A percentile compares a stretch with the other conserved stretches of the same genome.
These are phyloP conservation scores for Fregetta grallaria DNA, from an alignment of 2,113 vertebrate species.

Conservation along the genomic window DNA sequence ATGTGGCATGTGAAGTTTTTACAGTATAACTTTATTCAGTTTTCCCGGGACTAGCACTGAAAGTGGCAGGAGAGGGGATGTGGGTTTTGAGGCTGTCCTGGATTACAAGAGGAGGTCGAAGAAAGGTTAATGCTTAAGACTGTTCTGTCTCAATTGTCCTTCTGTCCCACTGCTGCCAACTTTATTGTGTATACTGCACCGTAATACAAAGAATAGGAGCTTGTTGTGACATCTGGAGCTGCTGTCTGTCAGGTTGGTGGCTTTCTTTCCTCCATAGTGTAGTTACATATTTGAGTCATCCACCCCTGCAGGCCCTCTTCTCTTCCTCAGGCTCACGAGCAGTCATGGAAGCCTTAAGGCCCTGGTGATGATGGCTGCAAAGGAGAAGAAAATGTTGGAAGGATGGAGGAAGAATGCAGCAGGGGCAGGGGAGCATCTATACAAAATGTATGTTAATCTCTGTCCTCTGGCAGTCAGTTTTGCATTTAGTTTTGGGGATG, in stretches of 20 bases:
- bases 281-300: background rate
- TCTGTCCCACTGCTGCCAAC: background rate
- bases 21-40: background rate
- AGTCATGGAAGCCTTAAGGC: background rate
- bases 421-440: background rate
- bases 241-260: background rate
- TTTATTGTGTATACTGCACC: background rate
- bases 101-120: background rate
- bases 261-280: background rate
- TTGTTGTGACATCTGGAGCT: background rate
- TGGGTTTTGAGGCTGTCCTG: background rate
- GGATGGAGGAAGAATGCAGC: background rate
- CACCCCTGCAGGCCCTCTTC: background rate
- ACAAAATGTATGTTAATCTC: background rate
- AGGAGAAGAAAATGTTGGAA: background rate
- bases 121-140: background rate
- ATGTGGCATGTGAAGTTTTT: background rate
- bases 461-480: background rate
- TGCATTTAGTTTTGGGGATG: background rate
- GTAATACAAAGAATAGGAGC: accelerated
- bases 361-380: background rate
- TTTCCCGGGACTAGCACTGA: background rate
- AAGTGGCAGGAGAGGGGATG: background rate
- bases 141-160: background rate
- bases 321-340: background rate